A percentile compares a stretch with the other conserved stretches of the same genome.
Conservation (phyloP, 2,113 vertebrate species). For the Periophthalmus modestus region DNA sequence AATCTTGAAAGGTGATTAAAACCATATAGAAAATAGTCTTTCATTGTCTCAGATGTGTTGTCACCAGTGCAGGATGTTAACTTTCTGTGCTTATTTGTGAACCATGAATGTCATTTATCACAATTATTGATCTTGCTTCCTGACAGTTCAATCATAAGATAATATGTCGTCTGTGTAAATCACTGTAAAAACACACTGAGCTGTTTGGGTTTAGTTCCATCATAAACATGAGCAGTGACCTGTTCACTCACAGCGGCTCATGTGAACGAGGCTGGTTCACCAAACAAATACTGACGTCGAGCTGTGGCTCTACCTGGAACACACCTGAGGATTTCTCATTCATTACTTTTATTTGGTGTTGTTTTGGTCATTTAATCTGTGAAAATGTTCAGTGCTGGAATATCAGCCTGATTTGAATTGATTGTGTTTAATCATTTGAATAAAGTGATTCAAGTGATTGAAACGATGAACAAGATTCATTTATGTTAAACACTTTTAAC, state of each 20-base stretch:
- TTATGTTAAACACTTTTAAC: too few species aligned
- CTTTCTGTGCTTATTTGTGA: background rate
- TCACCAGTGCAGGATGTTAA: constrained; percentile 19
- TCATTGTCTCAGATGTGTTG: constrained; percentile 38
- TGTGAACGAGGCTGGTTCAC: constrained; percentile 32
- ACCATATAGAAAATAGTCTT: constrained; percentile 24
- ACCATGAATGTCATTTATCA: constrained; percentile 23
- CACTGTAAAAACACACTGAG: too few species aligned
- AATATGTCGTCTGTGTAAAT: background rate
- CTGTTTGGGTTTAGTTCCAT: too few species aligned
- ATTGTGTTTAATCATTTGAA: background rate
- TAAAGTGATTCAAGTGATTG: background rate
- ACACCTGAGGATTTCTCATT: background rate
- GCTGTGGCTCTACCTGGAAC: constrained; percentile 5
- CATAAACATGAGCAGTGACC: too few species aligned
- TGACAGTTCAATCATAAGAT: constrained; percentile 21
- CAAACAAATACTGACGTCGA: constrained; percentile 11
- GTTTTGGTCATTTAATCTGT: background rate
- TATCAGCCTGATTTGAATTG: background rate
- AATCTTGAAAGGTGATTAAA: constrained; percentile 29
- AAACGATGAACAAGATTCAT: too few species aligned
- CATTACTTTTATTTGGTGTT: background rate
- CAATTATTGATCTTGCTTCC: constrained; percentile 30
- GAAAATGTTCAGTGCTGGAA: background rate
- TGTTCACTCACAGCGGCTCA: constrained; percentile 43